Percentiles rank a stretch among this genome's conserved stretches.
Evolutionary conservation across 2,888 invertebrate genomes (phyloP).

Genomic region (Nephrotoma guestfalica): DNA sequence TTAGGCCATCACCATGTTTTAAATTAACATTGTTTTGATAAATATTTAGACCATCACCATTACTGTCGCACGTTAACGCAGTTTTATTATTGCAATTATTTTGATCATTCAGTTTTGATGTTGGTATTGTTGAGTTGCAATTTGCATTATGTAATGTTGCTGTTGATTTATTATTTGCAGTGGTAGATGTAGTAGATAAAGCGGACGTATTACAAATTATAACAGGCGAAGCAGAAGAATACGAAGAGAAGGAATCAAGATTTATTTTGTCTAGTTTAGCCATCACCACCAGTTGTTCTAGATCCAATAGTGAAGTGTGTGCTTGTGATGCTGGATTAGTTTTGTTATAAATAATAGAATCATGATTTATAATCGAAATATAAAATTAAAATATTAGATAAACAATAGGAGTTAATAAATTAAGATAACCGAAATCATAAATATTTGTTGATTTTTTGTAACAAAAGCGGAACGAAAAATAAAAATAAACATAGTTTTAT

Average conservation of each 20-base stretch:
- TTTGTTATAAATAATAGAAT: constrained; percentile 18
- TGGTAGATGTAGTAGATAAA: constrained; percentile 15
- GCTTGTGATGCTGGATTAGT: constrained; percentile 31
- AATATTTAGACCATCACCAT: neutral
- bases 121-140: neutral
- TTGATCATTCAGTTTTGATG: neutral
- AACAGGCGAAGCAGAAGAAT: constrained; percentile 16
- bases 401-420: constrained; percentile 13
- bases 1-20: neutral
- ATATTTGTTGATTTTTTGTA: neutral
- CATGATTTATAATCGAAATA: constrained; percentile 18
- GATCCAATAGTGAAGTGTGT: constrained; percentile 39
- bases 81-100: neutral
- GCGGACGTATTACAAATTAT: constrained; percentile 13
- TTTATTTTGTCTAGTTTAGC: constrained; percentile 34
- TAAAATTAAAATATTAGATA: constrained; percentile 17
- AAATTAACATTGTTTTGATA: neutral
- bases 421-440: constrained; percentile 13
- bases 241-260: constrained; percentile 30
- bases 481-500: constrained; percentile 3
- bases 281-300: constrained; percentile 38
- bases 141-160: neutral
- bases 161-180: constrained; percentile 11
- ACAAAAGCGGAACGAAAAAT: neutral
- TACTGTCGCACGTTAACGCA: neutral